Evolutionary conservation across 1,140 invertebrate species (phyloP).

Genomic region (Drosophila pandora): DNA sequence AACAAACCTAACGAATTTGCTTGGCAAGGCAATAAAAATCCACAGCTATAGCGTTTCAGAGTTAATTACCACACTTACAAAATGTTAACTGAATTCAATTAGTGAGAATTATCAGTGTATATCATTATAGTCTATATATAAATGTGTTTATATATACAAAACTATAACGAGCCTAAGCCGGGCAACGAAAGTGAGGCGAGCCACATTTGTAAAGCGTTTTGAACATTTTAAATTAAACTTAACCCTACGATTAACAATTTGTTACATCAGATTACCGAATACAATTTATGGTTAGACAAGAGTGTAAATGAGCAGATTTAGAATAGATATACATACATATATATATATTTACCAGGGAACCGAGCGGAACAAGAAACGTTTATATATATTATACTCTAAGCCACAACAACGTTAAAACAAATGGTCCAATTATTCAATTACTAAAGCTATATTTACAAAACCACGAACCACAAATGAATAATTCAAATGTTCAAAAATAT

Average conservation of each 20-base stretch:
- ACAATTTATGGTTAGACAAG: constrained; percentile 50
- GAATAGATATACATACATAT: constrained; percentile 42
- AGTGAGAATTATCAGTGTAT: constrained; percentile 62
- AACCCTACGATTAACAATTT: constrained; percentile 50
- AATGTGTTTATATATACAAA: constrained; percentile 42
- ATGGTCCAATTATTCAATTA: constrained; percentile 83
- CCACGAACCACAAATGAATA: constrained; percentile 33
- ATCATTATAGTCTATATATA: constrained; percentile 45
- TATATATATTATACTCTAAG: constrained; percentile 58
- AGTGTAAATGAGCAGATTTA: constrained; percentile 61
- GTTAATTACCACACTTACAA: constrained; percentile 36
- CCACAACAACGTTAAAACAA: constrained; percentile 74
- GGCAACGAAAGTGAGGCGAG: constrained; percentile 60
- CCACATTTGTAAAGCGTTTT: constrained; percentile 74
- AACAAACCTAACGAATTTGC: constrained; percentile 79
- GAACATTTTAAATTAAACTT: constrained; percentile 42
- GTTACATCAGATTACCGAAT: constrained; percentile 58
- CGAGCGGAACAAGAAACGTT: constrained; percentile 67
- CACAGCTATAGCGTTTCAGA: constrained; percentile 62
- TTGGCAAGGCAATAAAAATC: constrained; percentile 76
- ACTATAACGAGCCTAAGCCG: constrained; percentile 47
- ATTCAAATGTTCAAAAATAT: constrained; percentile 29
- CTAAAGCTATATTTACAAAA: constrained; percentile 51
- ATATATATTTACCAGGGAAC: constrained; percentile 70
- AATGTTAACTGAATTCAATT: constrained; percentile 75